Percentiles rank a stretch among this genome's conserved stretches.
Evolutionary conservation across 2,113 vertebrate species (phyloP).

Genomic region (Rhabdornis inornatus): DNA sequence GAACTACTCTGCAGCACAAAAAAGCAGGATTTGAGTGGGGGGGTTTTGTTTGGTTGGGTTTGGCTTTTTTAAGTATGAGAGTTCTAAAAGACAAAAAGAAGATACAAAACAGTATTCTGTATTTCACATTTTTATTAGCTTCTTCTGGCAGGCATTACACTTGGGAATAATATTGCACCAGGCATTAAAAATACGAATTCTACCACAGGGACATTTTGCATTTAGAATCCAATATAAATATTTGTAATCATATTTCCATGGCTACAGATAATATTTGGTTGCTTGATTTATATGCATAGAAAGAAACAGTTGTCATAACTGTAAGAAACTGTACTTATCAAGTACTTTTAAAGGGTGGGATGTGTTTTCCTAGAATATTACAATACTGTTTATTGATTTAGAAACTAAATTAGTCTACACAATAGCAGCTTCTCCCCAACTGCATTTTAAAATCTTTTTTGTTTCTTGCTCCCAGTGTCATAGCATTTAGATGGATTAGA

Average conservation of each 20-base stretch:
- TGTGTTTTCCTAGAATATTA: slow-evolving; percentile 68
- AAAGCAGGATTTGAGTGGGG: not conserved
- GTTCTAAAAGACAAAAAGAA: not conserved
- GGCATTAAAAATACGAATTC: slow-evolving; percentile 74
- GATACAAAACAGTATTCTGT: slow-evolving; percentile 37
- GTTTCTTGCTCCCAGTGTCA: slow-evolving; percentile 60
- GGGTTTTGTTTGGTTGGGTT: not conserved
- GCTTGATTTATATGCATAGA: slow-evolving; percentile 82
- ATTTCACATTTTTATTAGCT: slow-evolving; percentile 76
- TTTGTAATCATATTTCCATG: slow-evolving; percentile 77
- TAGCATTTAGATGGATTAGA: slow-evolving; percentile 67
- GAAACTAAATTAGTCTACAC: slow-evolving; percentile 67
- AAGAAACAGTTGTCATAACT: slow-evolving; percentile 76
- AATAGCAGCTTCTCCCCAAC: slow-evolving; percentile 66
- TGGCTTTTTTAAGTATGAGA: not conserved
- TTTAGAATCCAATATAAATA: slow-evolving; percentile 79
- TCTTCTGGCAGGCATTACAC: slow-evolving; percentile 77
- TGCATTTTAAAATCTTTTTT: slow-evolving; percentile 49
- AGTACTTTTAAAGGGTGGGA: slow-evolving; percentile 69
- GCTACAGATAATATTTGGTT: slow-evolving; percentile 80
- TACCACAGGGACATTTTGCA: slow-evolving; percentile 75
- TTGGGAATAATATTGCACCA: slow-evolving; percentile 77
- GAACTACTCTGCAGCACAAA: not conserved
- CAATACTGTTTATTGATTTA: slow-evolving; percentile 68
- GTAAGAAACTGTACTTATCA: slow-evolving; percentile 74